Conservation (phyloP, 2,113 vertebrate genomes). For the Otus sunia region DNA sequence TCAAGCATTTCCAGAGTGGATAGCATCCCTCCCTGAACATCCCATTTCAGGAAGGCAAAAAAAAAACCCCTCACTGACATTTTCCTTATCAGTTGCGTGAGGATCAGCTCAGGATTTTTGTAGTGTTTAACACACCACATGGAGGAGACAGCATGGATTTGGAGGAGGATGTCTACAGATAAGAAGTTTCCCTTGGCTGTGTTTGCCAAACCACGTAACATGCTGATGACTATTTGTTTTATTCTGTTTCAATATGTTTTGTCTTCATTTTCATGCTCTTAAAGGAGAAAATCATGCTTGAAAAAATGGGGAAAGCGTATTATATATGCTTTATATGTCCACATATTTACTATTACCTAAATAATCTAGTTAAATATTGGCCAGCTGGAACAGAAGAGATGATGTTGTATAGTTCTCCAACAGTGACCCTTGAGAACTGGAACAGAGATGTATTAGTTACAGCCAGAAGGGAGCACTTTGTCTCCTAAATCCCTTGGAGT, state of each 20-base stretch:
- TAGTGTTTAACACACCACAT: background rate
- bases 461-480: constrained; percentile 51
- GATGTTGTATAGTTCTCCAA: background rate
- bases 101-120: constrained; percentile 22
- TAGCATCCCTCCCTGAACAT: background rate
- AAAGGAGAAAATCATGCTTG: background rate
- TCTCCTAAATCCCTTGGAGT: constrained; percentile 30
- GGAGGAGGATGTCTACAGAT: constrained; percentile 50
- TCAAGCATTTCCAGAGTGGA: constrained; percentile 15
- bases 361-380: background rate
- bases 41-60: background rate
- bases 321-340: background rate
- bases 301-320: background rate
- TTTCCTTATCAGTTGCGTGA: constrained; percentile 45
- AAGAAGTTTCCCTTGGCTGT: constrained; percentile 19
- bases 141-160: constrained; percentile 41
- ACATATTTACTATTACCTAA: background rate
- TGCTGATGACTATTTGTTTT: constrained; percentile 16
- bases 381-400: background rate
- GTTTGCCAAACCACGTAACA: background rate
- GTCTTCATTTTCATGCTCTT: background rate
- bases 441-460: constrained; percentile 25
- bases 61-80: background rate
- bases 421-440: constrained; percentile 8
- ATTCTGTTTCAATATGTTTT: background rate